phyloP scores from a whole-genome alignment of 2,888 invertebrate genomes.

The Pseudolycoriella hygida region DNA sequence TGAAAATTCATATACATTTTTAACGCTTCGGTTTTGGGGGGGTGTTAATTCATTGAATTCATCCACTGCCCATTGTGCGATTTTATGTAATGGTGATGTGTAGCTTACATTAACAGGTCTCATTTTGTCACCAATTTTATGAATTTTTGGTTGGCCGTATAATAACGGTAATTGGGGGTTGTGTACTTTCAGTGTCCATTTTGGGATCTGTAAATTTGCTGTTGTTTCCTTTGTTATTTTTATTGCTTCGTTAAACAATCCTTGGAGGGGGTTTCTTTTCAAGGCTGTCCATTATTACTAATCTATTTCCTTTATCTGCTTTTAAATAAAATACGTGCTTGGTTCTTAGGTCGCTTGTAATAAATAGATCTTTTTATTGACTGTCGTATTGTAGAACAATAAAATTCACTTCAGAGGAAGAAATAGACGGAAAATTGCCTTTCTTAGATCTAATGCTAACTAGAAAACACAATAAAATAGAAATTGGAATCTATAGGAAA shows the following conservation, averaged over 20 bases:
- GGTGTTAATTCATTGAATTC: neutral
- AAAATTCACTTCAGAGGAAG: no score
- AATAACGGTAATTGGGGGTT: neutral
- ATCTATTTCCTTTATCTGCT: no score
- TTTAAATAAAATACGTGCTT: no score
- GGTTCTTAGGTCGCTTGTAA: no score
- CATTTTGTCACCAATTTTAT: neutral
- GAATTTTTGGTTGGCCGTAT: neutral
- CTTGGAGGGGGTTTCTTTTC: neutral
- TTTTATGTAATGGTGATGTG: neutral
- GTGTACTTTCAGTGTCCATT: neutral
- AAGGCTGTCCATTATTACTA: neutral
- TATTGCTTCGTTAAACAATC: neutral
- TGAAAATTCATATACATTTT: neutral
- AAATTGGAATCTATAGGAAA: no score
- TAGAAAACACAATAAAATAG: no score
- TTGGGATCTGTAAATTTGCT: neutral
- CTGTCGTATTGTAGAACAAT: no score
- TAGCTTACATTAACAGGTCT: neutral
- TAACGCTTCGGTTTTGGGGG: neutral
- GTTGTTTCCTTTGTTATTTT: neutral
- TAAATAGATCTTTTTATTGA: no score
- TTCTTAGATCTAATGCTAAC: no score
- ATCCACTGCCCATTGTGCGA: neutral
- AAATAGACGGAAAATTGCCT: no score